Evolutionary conservation across 2,888 invertebrate genomes (phyloP).

Genomic region (Drosophila austrosaltans): DNA sequence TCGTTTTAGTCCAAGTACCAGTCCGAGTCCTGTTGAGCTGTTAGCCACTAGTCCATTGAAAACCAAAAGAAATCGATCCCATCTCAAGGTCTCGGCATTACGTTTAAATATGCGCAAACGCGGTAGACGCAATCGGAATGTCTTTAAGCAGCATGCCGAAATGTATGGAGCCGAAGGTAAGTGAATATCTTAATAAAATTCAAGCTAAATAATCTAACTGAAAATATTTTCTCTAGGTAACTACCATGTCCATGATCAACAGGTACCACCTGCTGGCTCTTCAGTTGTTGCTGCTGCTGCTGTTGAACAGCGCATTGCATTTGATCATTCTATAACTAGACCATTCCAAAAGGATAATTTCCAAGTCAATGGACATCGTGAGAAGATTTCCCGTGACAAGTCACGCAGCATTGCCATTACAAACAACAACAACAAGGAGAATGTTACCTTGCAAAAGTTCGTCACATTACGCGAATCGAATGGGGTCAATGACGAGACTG

Average conservation of each 20-base stretch:
- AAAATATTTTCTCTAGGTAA: slow-evolving; percentile 38
- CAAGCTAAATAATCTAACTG: too few species aligned
- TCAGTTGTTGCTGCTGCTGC: not conserved
- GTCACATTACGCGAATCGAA: slow-evolving; percentile 67
- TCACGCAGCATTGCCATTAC: slow-evolving; percentile 26
- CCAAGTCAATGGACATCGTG: slow-evolving; percentile 58
- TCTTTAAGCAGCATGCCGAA: slow-evolving; percentile 65
- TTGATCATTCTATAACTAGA: slow-evolving; percentile 59
- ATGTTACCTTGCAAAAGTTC: slow-evolving; percentile 74
- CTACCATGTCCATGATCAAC: slow-evolving; percentile 46
- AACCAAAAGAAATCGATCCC: slow-evolving; percentile 32
- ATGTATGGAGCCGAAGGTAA: slow-evolving; percentile 75
- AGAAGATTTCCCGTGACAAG: slow-evolving; percentile 56
- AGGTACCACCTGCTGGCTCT: slow-evolving; percentile 13
- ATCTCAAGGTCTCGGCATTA: slow-evolving; percentile 57
- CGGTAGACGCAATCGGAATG: slow-evolving; percentile 56
- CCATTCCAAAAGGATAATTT: slow-evolving; percentile 79
- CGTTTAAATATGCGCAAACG: slow-evolving; percentile 70
- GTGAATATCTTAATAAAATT: not conserved
- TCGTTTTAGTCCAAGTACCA: slow-evolving; percentile 34
- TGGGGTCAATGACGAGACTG: slow-evolving; percentile 80
- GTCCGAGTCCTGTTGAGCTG: slow-evolving; percentile 33
- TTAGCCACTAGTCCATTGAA: slow-evolving; percentile 25
- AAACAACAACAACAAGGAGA: slow-evolving; percentile 59
- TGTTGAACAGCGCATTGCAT: slow-evolving; percentile 50